These are phyloP conservation scores for Mungos mungo DNA, from an alignment of 2,113 vertebrate species.

Conservation along the genomic window DNA sequence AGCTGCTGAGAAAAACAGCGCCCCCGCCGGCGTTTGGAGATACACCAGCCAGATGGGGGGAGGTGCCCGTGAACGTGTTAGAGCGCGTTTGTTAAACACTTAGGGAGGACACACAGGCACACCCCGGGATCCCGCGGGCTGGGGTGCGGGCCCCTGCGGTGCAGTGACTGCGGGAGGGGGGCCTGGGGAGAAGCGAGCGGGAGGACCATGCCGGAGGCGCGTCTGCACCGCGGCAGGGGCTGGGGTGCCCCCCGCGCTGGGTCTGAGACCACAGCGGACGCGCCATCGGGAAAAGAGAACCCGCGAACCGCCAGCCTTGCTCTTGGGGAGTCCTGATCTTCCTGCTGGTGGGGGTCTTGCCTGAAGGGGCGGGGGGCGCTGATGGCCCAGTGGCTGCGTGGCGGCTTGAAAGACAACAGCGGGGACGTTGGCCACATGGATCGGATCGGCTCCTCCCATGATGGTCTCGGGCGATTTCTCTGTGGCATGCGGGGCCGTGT, in stretches of 20 bases:
- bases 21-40: accelerated
- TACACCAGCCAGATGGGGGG: accelerated
- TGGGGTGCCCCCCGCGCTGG: not conserved
- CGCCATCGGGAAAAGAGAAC: not conserved
- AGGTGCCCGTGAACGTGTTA: not conserved
- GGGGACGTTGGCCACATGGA: accelerated
- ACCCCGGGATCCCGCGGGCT: not conserved
- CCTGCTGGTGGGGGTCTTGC: not conserved
- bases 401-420: not conserved
- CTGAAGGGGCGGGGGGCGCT: not conserved
- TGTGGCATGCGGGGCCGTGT: not conserved
- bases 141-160: not conserved
- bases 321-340: not conserved
- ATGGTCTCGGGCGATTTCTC: accelerated
- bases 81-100: not conserved
- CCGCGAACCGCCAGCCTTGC: accelerated
- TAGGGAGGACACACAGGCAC: not conserved
- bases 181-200: not conserved
- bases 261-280: not conserved
- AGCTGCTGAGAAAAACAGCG: not conserved
- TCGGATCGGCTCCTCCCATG: not conserved
- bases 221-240: accelerated
- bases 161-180: no score
- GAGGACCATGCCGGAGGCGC: not conserved
- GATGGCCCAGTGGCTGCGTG: not conserved